Base-by-base conservation (phyloP, 2,797 vertebrate genomes). In the Syndactyla subalaris region DNA sequence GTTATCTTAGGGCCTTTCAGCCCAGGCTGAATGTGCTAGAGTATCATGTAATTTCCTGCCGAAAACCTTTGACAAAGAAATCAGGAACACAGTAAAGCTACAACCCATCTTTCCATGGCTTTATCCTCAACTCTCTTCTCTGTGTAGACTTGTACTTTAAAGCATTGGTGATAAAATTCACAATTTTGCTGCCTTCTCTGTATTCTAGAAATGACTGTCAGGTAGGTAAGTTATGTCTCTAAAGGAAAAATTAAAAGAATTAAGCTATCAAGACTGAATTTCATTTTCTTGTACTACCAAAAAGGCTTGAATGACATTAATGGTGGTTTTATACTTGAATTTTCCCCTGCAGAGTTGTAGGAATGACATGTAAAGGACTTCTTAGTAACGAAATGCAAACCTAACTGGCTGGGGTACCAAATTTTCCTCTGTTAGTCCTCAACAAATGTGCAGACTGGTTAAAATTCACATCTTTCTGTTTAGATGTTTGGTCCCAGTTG, bases 181-280 rank as follows among this genome's bases (percentile, higher is more conserved):
- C 10, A 17, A 57, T 79, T 38, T 61, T 62, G 39, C 66, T 38
- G 39, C 51, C n/a, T 92, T 96, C 70, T 13, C 26, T 83, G 34
- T 17, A 9, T 62, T 65, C 68, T 68, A 52, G 49, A 66, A 83
- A 92, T 61, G 48, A 84, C 66, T 76, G n/a, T 38, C 29, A 66
- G 41, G 54, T 90, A 77, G 85, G 43, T 66, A 83, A 85, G 62
- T 82, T 93, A 81, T 54, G 38, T 79, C 67, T 78, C 85, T 76
- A 83, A 43, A 43, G 49, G 15, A 72, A 83, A 73, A 90, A 52
- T n/a, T 90, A 45, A 76, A 91, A 85, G 2, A 92, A 92, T 88
- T 49, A 45, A 68, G 24, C 80, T 92, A 79, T 88, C 51, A 70
- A 87, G 41, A 77, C 66, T 91, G 63, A 85, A 82, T 92, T 96